Base-by-base conservation (phyloP, 2,113 vertebrate species). In the Cranoglanis bouderius region DNA sequence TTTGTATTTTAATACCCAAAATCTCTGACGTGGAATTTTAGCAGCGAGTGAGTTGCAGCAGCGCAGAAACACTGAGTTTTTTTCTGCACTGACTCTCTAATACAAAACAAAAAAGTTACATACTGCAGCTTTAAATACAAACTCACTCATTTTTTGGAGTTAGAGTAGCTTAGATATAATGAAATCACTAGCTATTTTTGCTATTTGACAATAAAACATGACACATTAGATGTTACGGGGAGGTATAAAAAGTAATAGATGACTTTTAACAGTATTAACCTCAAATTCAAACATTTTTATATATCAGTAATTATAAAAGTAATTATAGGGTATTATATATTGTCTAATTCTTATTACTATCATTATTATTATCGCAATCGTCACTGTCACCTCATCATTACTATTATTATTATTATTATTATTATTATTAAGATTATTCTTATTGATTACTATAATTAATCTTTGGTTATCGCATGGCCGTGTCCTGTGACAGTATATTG, bases 401-500 rank as follows among this genome's bases (percentile, higher is more conserved):
- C 53, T 38, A 86, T 81, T 88, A 84, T 82, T 75, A 89, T 82
- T 82, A 82, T 6, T 57, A 82, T 74, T 38, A 86, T 81, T 88
- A 84, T 82, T 75, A 89, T 82, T 82, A 82, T 6, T 57, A 82
- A 38, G 59, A 85, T 81, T 89, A 74, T 89, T 90, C 85, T 90
- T 84, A 63, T 82, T 89, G 87, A 88, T 83, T 40, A 90, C 92
- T 92, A 77, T 59, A 93, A 75, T 93, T 90, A 88, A 90, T 92
- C 86, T 90, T 94, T 91, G 91, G 92, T 93, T 93, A 95, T 93
- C 93, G 93, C 94, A 93, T 94, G 93, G 94, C 95, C 94, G 92
- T 95, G 89, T 94, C 94, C 95, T 89, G 94, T 95, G 94, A 94
- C 93, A 95, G 95, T 95, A 96, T 93, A 94, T 94, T 95, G 94